These are phyloP conservation scores for Prochilodus magdalenae DNA, from an alignment of 2,113 vertebrate species.

Conservation along the genomic window DNA sequence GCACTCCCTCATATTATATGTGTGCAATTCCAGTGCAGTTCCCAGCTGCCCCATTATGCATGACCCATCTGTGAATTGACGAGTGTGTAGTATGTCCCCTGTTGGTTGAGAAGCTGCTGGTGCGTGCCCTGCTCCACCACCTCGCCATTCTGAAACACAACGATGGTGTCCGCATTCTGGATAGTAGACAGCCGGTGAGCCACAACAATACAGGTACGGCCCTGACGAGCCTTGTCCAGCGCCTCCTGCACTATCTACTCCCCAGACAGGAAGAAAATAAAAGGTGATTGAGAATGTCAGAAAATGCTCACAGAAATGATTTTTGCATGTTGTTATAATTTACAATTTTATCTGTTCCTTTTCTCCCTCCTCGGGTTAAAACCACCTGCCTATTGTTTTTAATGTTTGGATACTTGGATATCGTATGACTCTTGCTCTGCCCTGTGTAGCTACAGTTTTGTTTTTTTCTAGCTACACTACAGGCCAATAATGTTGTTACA, in stretches of 20 bases:
- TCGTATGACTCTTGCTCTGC: too few relatives aligned
- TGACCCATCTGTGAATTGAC: constrained; percentile 82
- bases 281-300: not conserved
- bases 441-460: too few relatives aligned
- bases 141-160: constrained; percentile 83
- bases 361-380: too few relatives aligned
- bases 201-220: constrained; percentile 91
- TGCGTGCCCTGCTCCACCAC: constrained; percentile 88
- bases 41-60: constrained; percentile 21
- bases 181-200: constrained; percentile 94
- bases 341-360: too few relatives aligned
- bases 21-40: not conserved
- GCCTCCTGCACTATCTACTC: constrained; percentile 91
- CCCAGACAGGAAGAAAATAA: not conserved
- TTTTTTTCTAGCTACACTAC: too few relatives aligned
- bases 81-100: constrained; percentile 85
- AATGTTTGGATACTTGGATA: not conserved
- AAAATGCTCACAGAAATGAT: not conserved
- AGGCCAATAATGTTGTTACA: too few relatives aligned
- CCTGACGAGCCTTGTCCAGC: constrained; percentile 87
- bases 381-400: not conserved
- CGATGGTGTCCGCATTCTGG: constrained; percentile 89
- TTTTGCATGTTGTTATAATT: not conserved
- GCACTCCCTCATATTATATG: not conserved
- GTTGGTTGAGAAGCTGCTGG: constrained; percentile 86